A percentile compares a stretch with the other conserved stretches of the same genome.
Evolutionary conservation across 2,797 vertebrate species (phyloP).

Genomic region (Crenichthys baileyi): DNA sequence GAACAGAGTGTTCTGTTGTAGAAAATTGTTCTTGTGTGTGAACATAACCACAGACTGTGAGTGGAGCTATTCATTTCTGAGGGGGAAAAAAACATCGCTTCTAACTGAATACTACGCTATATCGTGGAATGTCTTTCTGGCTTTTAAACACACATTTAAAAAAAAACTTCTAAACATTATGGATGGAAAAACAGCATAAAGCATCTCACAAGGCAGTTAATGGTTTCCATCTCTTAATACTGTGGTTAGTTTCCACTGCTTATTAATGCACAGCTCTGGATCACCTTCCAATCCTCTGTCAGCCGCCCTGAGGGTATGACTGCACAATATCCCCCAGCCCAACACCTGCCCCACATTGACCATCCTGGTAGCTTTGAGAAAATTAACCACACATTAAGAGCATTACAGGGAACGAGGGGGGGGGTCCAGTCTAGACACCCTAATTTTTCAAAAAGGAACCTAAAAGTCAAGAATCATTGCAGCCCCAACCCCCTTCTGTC

Average conservation of each 20-base stretch:
- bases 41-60: constrained; percentile 67
- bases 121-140: constrained; percentile 72
- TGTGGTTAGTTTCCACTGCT: constrained; percentile 78
- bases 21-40: constrained; percentile 73
- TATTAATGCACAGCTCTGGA: constrained; percentile 72
- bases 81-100: constrained; percentile 62
- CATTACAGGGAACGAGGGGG: constrained; percentile 16
- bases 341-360: constrained; percentile 76
- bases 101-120: constrained; percentile 74
- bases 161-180: constrained; percentile 47
- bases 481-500: constrained; percentile 30
- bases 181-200: constrained; percentile 76
- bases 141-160: constrained; percentile 56
- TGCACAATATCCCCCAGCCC: constrained; percentile 47
- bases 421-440: constrained; percentile 62
- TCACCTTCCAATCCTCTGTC: constrained; percentile 47
- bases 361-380: constrained; percentile 55
- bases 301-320: constrained; percentile 51
- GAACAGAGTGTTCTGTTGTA: constrained; percentile 71
- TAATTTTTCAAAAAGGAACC: constrained; percentile 44
- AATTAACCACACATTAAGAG: constrained; percentile 62
- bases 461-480: constrained; percentile 47
- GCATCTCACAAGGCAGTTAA: constrained; percentile 75
- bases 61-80: constrained; percentile 68
- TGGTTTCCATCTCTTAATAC: constrained; percentile 81